Evolutionary conservation across 1,140 invertebrate genomes (phyloP).

Genomic region (Limonius californicus): DNA sequence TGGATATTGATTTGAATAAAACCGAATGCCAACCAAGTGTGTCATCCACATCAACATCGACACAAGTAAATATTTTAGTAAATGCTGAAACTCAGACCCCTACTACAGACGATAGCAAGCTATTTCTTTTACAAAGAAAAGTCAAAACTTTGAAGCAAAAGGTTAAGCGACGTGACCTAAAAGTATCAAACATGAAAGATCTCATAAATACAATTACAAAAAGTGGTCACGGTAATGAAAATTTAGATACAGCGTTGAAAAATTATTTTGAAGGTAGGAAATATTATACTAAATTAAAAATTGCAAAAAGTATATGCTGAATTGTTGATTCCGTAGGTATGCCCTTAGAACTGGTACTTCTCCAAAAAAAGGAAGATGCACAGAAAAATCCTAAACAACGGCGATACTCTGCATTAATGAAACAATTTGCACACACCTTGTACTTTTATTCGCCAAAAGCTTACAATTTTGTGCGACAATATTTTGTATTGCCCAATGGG

Average conservation of each 20-base stretch:
- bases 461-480: slow-evolving; percentile 28
- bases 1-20: too few species aligned
- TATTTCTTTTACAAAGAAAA: not conserved
- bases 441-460: slow-evolving; percentile 31
- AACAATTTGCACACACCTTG: slow-evolving; percentile 27
- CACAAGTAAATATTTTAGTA: not conserved
- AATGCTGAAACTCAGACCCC: not conserved
- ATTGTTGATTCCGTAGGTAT: not conserved
- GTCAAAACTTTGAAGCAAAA: slow-evolving; percentile 22
- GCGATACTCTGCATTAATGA: slow-evolving; percentile 28
- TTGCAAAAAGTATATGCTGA: not conserved
- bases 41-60: too few species aligned
- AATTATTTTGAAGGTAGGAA: not conserved
- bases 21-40: too few species aligned
- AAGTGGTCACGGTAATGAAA: not conserved
- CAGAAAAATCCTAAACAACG: not conserved
- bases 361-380: not conserved
- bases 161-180: slow-evolving; percentile 12
- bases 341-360: not conserved
- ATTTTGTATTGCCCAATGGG: slow-evolving; percentile 25
- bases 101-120: not conserved
- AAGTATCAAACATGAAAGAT: slow-evolving; percentile 22
- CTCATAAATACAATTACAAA: slow-evolving; percentile 21
- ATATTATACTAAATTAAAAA: not conserved
- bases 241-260: not conserved